Conservation (phyloP, 2,888 invertebrate species). For the Diarsia rubi region DNA sequence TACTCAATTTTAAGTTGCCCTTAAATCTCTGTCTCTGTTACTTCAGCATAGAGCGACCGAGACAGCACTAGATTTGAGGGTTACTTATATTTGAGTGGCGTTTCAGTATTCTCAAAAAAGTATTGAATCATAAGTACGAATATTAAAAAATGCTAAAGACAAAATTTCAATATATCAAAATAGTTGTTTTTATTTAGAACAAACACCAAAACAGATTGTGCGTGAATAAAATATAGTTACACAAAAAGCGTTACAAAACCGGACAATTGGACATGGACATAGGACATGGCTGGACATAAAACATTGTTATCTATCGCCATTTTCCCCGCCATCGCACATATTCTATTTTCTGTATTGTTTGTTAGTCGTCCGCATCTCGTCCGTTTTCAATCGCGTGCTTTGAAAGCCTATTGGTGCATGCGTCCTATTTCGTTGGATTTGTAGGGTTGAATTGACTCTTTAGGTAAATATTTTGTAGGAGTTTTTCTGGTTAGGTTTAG, state of each 20-base stretch:
- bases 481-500: neutral
- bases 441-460: neutral
- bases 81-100: no score
- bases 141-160: neutral
- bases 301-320: conserved; percentile 49
- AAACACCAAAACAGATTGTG: neutral
- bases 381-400: conserved; percentile 34
- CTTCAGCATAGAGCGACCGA: no score
- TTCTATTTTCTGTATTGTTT: conserved; percentile 50
- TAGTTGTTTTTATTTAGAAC: neutral
- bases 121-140: neutral
- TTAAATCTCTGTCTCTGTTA: no score
- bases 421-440: neutral
- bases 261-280: conserved; percentile 17
- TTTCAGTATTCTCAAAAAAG: no score
- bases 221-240: conserved; percentile 26
- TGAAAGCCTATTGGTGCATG: conserved; percentile 47
- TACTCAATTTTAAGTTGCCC: no score
- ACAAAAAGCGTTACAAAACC: neutral
- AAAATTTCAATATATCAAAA: neutral
- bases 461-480: neutral
- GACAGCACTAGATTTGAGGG: no score
- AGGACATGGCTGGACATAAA: conserved; percentile 28
- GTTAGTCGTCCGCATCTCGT: conserved; percentile 18
- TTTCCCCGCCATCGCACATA: conserved; percentile 42